Base-by-base conservation (phyloP, 2,888 invertebrate genomes). In the Drosophila niveifrons region DNA sequence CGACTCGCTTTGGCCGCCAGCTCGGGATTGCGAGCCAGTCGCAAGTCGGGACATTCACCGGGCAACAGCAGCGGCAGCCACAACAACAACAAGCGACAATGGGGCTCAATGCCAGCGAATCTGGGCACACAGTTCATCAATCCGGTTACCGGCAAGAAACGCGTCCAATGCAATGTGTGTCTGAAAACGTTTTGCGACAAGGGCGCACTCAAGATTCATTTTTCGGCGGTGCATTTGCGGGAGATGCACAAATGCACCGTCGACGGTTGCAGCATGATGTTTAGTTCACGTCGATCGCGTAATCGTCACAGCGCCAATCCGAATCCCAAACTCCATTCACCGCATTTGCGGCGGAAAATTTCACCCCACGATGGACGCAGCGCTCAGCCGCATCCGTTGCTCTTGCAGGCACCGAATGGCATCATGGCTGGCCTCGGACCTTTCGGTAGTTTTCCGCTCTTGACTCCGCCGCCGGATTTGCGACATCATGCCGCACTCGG, bases 221-320 rank as follows among this genome's bases (percentile, higher is more conserved):
- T 99, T 91, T 98, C 98, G 55, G 99, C 99, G 0, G 99, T 99
- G 9, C 99, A 99, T 92, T 93, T 99, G 68, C 95, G 99, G 43
- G 99, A 99, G 93, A 99, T 99, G 99, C 99, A 99, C 93, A 98
- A 98, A 93, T 99, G 99, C 92, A 99, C 99, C 0, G 98, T 99
- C 0, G 98, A 98, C 91, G 99, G 99, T 0, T 99, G 99, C 93
- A 98, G 97, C 92, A 99, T 99, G 98, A 98, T 98, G 98, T 99
- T 99, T 91, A 99, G 98, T 92, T 99, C 98, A 10, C 94, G 99
- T 77, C 94, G 99, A 78, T 98, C 98, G 28, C 94, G 99, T 56
- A 99, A 99, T 90, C 94, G 99, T 2, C 99, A 99, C 93, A 98
- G 98, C 92, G 98, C 99, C 9, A 99, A 99, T 92, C 99, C 99